Base-by-base conservation (phyloP, 2,888 invertebrate genomes). In the Phortica okadai region DNA sequence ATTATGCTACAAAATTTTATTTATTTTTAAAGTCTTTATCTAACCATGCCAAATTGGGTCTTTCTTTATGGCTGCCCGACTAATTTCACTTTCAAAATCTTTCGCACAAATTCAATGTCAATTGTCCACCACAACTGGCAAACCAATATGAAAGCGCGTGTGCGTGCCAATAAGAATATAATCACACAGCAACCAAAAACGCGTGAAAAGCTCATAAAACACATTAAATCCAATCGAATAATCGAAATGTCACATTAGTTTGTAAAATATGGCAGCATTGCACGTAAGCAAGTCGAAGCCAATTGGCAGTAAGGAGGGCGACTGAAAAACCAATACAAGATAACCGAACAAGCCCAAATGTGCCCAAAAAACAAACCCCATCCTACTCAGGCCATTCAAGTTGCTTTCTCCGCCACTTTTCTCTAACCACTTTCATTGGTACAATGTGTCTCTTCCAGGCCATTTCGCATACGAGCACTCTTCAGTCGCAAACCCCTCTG, bases 191-290 rank as follows among this genome's bases (percentile, higher is more conserved):
- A 14, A 62, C 21, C 62, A 62, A 62, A 56, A 62, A 62, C 25
- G 83, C 88, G 86, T 88, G 86, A 84, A 86, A 86, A 87, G 84
- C 85, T 84, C 85, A 90, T 90, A 91, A 91, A 90, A 90, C 88
- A 90, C 91, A 91, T 91, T 91, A 91, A 90, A 90, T 91, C 91
- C 91, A 91, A 91, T 90, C 89, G 91, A 91, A 91, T 91, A 91
- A 91, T 91, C 91, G 91, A 91, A 91, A 91, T 91, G 91, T 91
- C 91, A 91, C 91, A 91, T 91, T 91, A 91, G 89, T 90, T 89
- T 90, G 90, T 91, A 90, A 91, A 91, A 91, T 91, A 91, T 91
- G 88, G 87, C 87, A 82, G 80, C 82, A 79, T 78, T 77, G 81
- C 82, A 80, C 75, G 82, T 79, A 84, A 74, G 69, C 54, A 59